Percentiles rank a stretch among this genome's conserved stretches.
Evolutionary conservation across 1,140 invertebrate species (phyloP).

Genomic region (Drosophila pectinifera): DNA sequence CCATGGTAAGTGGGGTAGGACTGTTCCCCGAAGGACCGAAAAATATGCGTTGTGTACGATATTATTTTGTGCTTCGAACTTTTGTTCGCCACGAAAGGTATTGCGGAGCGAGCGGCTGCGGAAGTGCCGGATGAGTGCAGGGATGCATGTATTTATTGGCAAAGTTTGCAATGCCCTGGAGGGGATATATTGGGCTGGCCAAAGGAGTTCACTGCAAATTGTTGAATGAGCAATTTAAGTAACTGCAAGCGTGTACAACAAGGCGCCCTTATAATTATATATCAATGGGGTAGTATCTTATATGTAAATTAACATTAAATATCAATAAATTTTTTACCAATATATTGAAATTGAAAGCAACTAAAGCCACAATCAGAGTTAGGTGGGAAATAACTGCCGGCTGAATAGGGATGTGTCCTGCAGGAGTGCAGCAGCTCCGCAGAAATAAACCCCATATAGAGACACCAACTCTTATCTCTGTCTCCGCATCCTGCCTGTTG

Average conservation of each 20-base stretch:
- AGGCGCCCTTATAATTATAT: neutral
- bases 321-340: neutral
- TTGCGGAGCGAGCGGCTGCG: neutral
- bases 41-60: conserved; percentile 73
- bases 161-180: conserved; percentile 33
- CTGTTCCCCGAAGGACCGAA: conserved; percentile 49
- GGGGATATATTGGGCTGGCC: conserved; percentile 21
- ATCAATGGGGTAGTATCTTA: neutral
- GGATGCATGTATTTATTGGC: conserved; percentile 55
- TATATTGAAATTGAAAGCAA: neutral
- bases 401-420: conserved; percentile 6
- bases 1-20: conserved; percentile 12
- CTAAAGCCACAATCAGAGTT: neutral
- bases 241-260: neutral
- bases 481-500: conserved; percentile 19
- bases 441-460: conserved; percentile 14
- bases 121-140: conserved; percentile 51
- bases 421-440: conserved; percentile 13
- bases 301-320: neutral
- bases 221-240: neutral
- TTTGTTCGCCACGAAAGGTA: conserved; percentile 53
- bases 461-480: conserved; percentile 19
- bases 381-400: neutral
- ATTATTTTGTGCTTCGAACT: conserved; percentile 78
- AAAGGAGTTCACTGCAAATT: conserved; percentile 17